These are phyloP conservation scores for Nestor notabilis DNA, from an alignment of 2,113 vertebrate genomes.

Conservation along the genomic window DNA sequence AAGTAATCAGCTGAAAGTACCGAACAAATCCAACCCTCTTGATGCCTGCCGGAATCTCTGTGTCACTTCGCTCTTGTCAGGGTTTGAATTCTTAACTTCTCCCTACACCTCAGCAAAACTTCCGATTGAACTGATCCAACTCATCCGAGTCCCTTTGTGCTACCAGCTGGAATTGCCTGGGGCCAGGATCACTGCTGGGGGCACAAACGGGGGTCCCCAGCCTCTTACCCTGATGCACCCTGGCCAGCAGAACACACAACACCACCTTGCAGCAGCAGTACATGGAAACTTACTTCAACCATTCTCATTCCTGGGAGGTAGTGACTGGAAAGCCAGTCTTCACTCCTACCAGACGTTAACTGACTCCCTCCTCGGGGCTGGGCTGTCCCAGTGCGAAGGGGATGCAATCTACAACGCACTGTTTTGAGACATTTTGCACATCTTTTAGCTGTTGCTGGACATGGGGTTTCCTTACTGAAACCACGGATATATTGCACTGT, in stretches of 20 bases:
- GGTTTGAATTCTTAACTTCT: not conserved
- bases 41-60: not conserved
- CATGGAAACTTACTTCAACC: not conserved
- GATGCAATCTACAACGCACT: not conserved
- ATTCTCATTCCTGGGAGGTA: not conserved
- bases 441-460: not conserved
- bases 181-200: not conserved
- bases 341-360: not conserved
- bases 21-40: not conserved
- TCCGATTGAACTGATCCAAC: not conserved
- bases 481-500: not conserved
- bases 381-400: not conserved
- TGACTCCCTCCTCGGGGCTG: not conserved
- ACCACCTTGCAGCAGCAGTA: not conserved
- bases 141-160: not conserved
- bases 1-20: not conserved
- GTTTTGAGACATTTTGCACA: not conserved
- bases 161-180: not conserved
- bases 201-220: not conserved
- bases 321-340: not conserved
- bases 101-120: not conserved
- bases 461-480: not conserved
- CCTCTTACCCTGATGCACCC: not conserved
- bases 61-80: constrained; percentile 2
- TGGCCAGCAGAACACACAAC: not conserved